Conservation (phyloP, 1,140 invertebrate genomes). For the Megalonaias nervosa region DNA sequence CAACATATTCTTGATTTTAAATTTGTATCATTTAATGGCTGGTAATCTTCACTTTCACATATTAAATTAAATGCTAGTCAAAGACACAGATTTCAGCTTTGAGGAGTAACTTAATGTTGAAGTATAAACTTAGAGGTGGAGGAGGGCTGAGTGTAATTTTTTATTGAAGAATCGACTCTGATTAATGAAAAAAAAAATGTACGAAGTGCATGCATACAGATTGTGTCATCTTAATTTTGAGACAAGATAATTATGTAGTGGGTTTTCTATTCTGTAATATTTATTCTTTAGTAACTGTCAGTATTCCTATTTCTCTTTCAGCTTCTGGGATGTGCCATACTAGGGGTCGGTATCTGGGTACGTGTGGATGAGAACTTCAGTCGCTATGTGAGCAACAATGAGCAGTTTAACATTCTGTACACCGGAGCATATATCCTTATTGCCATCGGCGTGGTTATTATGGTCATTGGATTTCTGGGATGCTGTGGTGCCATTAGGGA, state of each 20-base stretch:
- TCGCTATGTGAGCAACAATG: slow-evolving; percentile 54
- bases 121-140: no score
- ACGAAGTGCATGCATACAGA: no score
- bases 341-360: slow-evolving; percentile 84
- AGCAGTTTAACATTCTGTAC: slow-evolving; percentile 56
- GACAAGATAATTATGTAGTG: background rate
- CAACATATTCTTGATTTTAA: no score
- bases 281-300: slow-evolving; percentile 3
- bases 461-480: slow-evolving; percentile 90
- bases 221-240: no score
- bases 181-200: no score
- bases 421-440: slow-evolving; percentile 77
- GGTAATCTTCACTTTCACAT: no score
- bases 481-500: slow-evolving; percentile 92
- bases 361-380: slow-evolving; percentile 75
- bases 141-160: no score
- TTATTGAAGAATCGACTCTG: no score
- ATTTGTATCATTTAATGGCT: no score
- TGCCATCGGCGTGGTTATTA: slow-evolving; percentile 84
- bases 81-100: no score
- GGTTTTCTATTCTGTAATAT: background rate
- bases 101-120: no score
- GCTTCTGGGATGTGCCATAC: slow-evolving; percentile 81
- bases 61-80: no score
- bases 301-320: slow-evolving; percentile 69